A percentile compares a stretch with the other conserved stretches of the same genome.
Conservation (phyloP, 2,797 vertebrate species). For the Hozukius guyotensis region DNA sequence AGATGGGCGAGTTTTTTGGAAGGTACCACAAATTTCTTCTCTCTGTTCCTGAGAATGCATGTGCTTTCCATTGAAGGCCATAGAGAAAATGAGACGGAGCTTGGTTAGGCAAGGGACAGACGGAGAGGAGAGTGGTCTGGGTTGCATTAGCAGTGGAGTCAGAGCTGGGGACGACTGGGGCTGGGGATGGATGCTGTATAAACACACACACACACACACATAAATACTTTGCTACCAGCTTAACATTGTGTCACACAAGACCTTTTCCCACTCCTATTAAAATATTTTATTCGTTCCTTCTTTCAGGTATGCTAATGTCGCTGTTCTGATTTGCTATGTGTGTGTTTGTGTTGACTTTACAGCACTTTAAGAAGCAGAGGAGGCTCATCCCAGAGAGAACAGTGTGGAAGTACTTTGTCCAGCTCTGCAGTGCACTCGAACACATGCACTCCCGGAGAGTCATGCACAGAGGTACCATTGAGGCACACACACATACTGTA, state of each 20-base stretch:
- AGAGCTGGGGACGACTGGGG: conserved; percentile 3
- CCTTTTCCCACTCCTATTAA: conserved; percentile 19
- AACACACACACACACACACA: conserved; percentile 48
- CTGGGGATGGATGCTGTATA: conserved; percentile 45
- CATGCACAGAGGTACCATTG: conserved; percentile 93
- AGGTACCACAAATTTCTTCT: conserved; percentile 68
- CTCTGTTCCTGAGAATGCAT: conserved; percentile 66
- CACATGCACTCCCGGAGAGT: conserved; percentile 98
- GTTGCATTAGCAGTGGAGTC: conserved; percentile 74
- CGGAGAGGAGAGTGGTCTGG: conserved; percentile 67
- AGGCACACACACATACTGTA: not conserved
- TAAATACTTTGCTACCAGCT: conserved; percentile 42
- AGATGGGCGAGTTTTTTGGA: conserved; percentile 74
- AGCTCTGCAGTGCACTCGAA: conserved; percentile 97
- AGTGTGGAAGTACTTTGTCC: conserved; percentile 99
- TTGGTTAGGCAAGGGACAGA: conserved; percentile 61
- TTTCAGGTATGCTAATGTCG: conserved; percentile 28
- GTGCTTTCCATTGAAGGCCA: conserved; percentile 78
- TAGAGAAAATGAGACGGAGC: conserved; percentile 70
- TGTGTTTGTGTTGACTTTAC: conserved; percentile 42
- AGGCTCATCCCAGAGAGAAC: conserved; percentile 97
- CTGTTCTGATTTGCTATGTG: not conserved
- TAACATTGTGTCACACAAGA: too few species aligned
- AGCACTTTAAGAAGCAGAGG: conserved; percentile 99
- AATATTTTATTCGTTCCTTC: conserved; percentile 34